Evolutionary conservation across 2,888 invertebrate species (phyloP).

Genomic region (Mystacides longicornis): DNA sequence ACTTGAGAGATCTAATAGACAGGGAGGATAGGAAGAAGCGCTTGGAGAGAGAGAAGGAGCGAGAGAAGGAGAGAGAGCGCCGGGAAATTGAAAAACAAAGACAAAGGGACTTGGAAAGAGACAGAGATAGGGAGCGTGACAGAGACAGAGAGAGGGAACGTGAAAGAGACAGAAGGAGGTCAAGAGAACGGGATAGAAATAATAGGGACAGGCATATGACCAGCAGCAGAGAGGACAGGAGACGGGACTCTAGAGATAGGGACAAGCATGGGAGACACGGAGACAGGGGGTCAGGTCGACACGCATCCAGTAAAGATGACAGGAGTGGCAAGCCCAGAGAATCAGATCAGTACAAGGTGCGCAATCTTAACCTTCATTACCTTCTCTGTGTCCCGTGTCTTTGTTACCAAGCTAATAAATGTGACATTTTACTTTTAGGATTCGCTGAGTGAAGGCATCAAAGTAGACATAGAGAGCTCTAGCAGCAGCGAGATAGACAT

Average conservation of each 20-base stretch:
- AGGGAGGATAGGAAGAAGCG: constrained; percentile 41
- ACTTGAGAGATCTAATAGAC: constrained; percentile 28
- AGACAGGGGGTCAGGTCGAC: constrained; percentile 34
- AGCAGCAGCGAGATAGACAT: constrained; percentile 66
- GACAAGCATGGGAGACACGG: constrained; percentile 37
- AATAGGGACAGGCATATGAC: constrained; percentile 33
- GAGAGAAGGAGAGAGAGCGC: constrained; percentile 36
- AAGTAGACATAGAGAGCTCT: constrained; percentile 58
- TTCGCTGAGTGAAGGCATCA: constrained; percentile 73
- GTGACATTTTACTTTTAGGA: constrained; percentile 36
- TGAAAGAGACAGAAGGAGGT: constrained; percentile 26
- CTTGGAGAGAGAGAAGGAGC: constrained; percentile 37
- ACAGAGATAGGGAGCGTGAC: constrained; percentile 30
- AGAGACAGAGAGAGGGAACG: constrained; percentile 29
- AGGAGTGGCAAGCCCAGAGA: constrained; percentile 34
- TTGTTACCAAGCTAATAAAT: not conserved
- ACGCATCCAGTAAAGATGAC: constrained; percentile 30
- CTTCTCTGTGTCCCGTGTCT: not conserved
- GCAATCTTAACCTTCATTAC: no score
- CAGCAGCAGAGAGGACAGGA: constrained; percentile 29
- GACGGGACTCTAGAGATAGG: not conserved
- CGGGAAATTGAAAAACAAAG: constrained; percentile 29
- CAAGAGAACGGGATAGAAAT: constrained; percentile 31
- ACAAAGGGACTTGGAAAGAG: constrained; percentile 31
- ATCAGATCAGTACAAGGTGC: constrained; percentile 50